Base-by-base conservation (phyloP, 2,797 vertebrate genomes). In the Craterocephalus amniculus region DNA sequence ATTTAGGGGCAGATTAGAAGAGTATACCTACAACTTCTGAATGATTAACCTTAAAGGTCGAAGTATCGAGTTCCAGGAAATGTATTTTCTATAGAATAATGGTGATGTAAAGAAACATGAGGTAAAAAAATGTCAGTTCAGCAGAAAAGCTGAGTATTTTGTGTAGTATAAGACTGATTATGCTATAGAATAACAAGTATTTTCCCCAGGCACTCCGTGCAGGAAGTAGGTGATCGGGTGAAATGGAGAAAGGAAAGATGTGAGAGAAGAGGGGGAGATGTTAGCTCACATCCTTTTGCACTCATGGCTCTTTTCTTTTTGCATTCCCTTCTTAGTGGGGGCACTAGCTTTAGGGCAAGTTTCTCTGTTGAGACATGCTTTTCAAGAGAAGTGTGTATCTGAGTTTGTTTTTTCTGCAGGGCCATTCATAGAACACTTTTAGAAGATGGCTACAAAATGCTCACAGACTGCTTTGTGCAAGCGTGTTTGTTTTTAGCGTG, bases 191-290 rank as follows among this genome's bases (percentile, higher is more conserved):
- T 78, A 72, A 34, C 51, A 65, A 34, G 26, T 69, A 64, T 70
- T 35, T 20, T 36, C 29, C 67, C 43, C 20, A 77, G 80, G 80
- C 79, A 38, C 14, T 62, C 52, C 49, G 77, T 80, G 58, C 75
- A 89, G 83, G 81, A 87, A 83, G 68, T 61, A 51, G 58, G 72
- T 55, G 79, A 83, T 79, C 56, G 29, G 64, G 70, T 78, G 78
- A 80, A 73, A 52, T 38, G 43, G 66, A 70, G 68, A 84, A 79
- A 62, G 72, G 81, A 86, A 87, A 74, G 65, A 75, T 75, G 72
- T 60, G 72, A 7, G 29, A 52, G 36, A 71, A 83, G 71, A 64
- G 31, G 62, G 40, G 51, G 20, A 67, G 70, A 82, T 79, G 80
- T 74, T 81, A 4, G 70, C 70, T 52, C 38, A 67, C 76, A 80